Evolutionary conservation across 2,888 invertebrate species (phyloP).

Genomic region (Cordilura impudica): DNA sequence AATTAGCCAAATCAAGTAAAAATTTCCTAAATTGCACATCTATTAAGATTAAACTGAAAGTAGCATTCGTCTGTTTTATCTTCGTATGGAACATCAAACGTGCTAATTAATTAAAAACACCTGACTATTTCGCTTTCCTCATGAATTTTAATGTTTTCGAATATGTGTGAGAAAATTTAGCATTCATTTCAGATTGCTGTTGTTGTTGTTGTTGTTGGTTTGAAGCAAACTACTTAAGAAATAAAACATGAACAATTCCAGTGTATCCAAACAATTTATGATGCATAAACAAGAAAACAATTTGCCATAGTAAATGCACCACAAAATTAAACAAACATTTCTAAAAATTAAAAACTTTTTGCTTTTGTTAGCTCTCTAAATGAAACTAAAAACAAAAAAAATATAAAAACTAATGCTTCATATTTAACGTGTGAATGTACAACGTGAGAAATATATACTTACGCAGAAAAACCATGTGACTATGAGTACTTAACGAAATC

Average conservation of each 20-base stretch:
- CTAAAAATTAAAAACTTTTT: slow-evolving; percentile 43
- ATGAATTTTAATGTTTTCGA: neutral
- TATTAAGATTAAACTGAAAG: too few relatives aligned
- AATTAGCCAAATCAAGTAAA: too few relatives aligned
- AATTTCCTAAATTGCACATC: too few relatives aligned
- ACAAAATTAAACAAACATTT: slow-evolving; percentile 57
- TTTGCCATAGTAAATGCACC: slow-evolving; percentile 42
- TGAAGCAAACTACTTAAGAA: slow-evolving; percentile 12
- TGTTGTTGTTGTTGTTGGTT: too few relatives aligned
- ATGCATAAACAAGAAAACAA: slow-evolving; percentile 17
- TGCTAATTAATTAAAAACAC: slow-evolving; percentile 23
- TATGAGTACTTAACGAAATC: too few relatives aligned
- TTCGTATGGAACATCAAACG: neutral
- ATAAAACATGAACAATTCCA: slow-evolving; percentile 12
- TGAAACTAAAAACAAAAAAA: neutral
- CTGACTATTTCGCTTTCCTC: slow-evolving; percentile 1
- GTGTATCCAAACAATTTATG: slow-evolving; percentile 6
- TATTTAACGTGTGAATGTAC: neutral
- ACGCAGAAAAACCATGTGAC: too few relatives aligned
- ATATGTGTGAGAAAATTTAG: slow-evolving; percentile 5
- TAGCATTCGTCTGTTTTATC: neutral
- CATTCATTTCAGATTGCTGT: neutral
- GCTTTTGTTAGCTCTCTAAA: slow-evolving; percentile 50
- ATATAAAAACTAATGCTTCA: neutral
- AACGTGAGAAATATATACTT: neutral